Evolutionary conservation across 2,888 invertebrate genomes (phyloP).

Genomic region (Eulithis prunata): DNA sequence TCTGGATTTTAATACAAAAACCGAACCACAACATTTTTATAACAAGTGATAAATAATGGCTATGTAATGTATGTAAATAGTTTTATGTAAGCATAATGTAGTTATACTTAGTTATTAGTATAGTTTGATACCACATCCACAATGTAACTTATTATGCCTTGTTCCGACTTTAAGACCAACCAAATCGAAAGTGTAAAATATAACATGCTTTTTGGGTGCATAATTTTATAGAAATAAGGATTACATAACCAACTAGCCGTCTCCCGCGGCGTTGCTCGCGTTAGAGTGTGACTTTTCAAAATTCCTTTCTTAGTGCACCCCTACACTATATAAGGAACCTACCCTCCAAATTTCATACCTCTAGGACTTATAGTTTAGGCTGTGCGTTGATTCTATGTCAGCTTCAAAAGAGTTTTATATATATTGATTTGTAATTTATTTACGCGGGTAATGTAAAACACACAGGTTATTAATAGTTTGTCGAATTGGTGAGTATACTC

Average conservation of each 20-base stretch:
- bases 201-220: no score
- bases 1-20: background rate
- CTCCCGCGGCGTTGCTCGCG: no score
- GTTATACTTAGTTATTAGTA: conserved; percentile 36
- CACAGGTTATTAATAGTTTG: background rate
- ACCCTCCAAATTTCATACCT: no score
- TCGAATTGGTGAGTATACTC: background rate
- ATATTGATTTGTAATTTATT: no score
- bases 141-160: conserved; percentile 3
- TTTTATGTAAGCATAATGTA: conserved; percentile 35
- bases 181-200: background rate
- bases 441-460: background rate
- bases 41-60: conserved; percentile 29
- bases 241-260: no score
- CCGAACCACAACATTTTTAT: conserved; percentile 4
- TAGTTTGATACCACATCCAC: conserved; percentile 17
- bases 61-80: conserved; percentile 41
- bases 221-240: no score
- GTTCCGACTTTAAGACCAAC: background rate
- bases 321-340: no score
- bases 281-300: no score
- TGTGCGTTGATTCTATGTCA: no score
- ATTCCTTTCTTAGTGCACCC: no score
- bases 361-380: no score
- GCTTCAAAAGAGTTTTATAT: no score